These are phyloP conservation scores for Thyatira batis DNA, from an alignment of 2,888 invertebrate species.

Conservation along the genomic window DNA sequence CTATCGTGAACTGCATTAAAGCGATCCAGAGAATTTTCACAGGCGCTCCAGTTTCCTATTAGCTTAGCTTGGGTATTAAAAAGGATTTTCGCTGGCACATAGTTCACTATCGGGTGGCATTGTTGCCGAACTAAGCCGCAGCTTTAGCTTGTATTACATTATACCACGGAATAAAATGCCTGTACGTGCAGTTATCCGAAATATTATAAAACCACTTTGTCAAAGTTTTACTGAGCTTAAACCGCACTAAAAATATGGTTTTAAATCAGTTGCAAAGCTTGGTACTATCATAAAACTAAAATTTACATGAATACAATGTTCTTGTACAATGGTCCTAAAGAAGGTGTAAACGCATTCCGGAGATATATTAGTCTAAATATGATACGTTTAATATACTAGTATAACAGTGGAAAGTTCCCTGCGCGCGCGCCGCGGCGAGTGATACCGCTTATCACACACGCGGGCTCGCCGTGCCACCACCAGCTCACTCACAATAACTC, in stretches of 20 bases:
- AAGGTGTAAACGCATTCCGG: too few relatives aligned
- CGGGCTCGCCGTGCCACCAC: slow-evolving; percentile 39
- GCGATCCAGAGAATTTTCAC: background rate
- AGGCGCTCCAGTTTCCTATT: background rate
- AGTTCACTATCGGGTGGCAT: background rate
- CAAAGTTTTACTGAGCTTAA: too few relatives aligned
- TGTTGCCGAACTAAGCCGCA: background rate
- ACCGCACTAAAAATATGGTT: too few relatives aligned
- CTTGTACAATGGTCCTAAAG: too few relatives aligned
- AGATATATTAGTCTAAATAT: too few relatives aligned
- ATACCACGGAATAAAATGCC: too few relatives aligned
- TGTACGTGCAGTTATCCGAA: too few relatives aligned
- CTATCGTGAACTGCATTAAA: background rate
- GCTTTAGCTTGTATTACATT: background rate
- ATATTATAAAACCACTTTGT: too few relatives aligned
- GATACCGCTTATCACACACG: slow-evolving; percentile 56
- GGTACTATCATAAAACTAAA: too few relatives aligned
- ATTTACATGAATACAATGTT: too few relatives aligned
- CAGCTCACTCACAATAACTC: slow-evolving; percentile 4
- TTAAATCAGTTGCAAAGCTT: too few relatives aligned
- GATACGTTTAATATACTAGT: slow-evolving; percentile 32
- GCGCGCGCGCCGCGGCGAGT: slow-evolving; percentile 33
- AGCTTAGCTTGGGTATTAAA: background rate
- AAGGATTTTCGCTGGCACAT: too few relatives aligned
- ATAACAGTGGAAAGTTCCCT: slow-evolving; percentile 59